Evolutionary conservation across 2,113 vertebrate genomes (phyloP), one percentile per base, ranked within the genome.

Genomic region (Gracilinanus agilis): DNA sequence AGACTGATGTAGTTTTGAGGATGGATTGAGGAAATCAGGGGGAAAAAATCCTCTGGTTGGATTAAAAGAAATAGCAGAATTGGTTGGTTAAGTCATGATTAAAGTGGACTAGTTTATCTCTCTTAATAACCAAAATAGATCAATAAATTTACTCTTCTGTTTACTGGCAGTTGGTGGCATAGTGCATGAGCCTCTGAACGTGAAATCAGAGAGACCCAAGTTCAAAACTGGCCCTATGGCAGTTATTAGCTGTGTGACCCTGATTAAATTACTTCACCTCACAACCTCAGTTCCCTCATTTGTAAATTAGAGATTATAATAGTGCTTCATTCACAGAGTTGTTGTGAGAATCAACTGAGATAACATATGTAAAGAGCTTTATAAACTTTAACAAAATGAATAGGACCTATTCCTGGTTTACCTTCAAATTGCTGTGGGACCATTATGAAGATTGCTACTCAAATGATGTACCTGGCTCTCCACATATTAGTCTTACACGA

Each of bases 51-150:
- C 67, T 13, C 49, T 24, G 54, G 90, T 27, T 94, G 75, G 92
- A 89, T n/a, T 24, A 29, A 29, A 49, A 44, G 88, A 93, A 67
- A 54, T 54, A 53, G n/a, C 56, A 55, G 2, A 95, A 89, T 25
- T 95, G 53, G 27, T 34, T 29, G 58, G 27, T 58, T 58, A 58
- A 89, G 2, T 92, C 91, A 67, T 54, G 55, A 25, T 56, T 75
- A 16, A 88, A 67, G 9, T 44, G 0, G 97, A 95, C 91, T n/a
- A 44, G 44, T 54, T 96, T 53, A 90, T 49, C 44, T 55, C 92
- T 93, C 83, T 91, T 75, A 58, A 92, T 58, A 19, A 44, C 4
- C 90, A 93, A 40, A 93, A 40, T 7, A 88, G 56, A 91, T 49
- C 2, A 5, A 56, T 53, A 90, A n/a, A 91, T 96, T 93, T 88